phyloP scores from a whole-genome alignment of 2,113 vertebrate genomes.

The Dascyllus trimaculatus region DNA sequence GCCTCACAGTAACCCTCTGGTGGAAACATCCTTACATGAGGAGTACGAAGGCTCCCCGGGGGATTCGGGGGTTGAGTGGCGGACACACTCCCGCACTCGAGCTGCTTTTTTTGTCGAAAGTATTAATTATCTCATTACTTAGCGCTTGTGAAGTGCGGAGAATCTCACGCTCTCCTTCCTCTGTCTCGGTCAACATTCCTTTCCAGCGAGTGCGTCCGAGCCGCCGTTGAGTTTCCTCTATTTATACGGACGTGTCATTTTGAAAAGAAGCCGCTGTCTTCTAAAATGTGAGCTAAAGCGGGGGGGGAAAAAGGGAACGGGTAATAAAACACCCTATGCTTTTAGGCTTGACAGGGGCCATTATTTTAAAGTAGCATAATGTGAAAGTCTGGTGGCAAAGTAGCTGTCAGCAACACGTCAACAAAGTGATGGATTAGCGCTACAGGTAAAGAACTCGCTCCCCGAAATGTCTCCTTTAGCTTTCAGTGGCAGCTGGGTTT shows the following conservation, averaged over 20 bases:
- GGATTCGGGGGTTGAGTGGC: background rate
- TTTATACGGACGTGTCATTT: background rate
- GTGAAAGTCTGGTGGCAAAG: constrained; percentile 35
- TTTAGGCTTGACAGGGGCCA: constrained; percentile 64
- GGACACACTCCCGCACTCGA: no score
- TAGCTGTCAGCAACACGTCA: constrained; percentile 53
- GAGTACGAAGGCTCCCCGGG: background rate
- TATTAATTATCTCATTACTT: background rate
- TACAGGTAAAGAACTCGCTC: constrained; percentile 35
- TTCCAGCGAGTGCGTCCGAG: background rate
- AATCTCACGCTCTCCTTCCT: no score
- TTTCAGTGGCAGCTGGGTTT: constrained; percentile 21
- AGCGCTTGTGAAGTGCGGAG: background rate
- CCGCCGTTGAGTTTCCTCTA: no score
- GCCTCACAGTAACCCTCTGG: background rate
- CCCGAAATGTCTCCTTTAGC: constrained; percentile 26
- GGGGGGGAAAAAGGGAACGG: background rate
- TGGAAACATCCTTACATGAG: background rate
- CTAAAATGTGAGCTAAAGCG: constrained; percentile 11
- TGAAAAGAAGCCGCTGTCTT: constrained; percentile 12
- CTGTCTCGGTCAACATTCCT: background rate
- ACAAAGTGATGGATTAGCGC: constrained; percentile 52
- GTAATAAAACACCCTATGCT: constrained; percentile 56
- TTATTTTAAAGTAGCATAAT: constrained; percentile 56
- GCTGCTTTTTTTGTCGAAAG: no score